Evolutionary conservation across 2,797 vertebrate species (phyloP).

Genomic region (Danio kyathit): DNA sequence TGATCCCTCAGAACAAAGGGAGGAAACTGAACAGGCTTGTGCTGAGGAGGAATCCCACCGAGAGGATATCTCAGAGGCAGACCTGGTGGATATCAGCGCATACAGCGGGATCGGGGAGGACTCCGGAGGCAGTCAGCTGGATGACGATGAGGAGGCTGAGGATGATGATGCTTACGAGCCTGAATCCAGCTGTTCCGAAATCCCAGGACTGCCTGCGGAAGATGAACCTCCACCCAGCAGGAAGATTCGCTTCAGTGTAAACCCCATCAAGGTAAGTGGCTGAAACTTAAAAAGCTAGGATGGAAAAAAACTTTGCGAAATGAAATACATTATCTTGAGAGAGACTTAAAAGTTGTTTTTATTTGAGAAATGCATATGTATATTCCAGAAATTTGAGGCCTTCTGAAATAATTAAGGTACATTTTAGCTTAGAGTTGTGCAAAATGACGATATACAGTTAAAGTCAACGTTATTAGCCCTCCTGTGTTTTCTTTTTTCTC

Average conservation of each 20-base stretch:
- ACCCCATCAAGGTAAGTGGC: conserved; percentile 90
- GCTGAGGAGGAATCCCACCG: conserved; percentile 88
- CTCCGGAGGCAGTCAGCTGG: conserved; percentile 94
- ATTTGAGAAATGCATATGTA: too few species aligned
- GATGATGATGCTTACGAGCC: conserved; percentile 87
- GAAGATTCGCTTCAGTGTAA: conserved; percentile 92
- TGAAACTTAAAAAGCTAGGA: conserved; percentile 17
- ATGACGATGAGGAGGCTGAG: conserved; percentile 87
- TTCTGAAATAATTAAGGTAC: not conserved
- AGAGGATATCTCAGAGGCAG: conserved; percentile 96
- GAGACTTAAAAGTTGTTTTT: not conserved
- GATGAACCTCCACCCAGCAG: conserved; percentile 87
- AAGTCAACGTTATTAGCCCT: too few species aligned
- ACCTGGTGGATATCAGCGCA: conserved; percentile 95
- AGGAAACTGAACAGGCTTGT: conserved; percentile 47
- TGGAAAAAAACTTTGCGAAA: not conserved
- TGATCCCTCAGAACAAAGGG: conserved; percentile 58
- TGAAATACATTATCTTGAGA: not conserved
- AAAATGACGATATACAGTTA: too few species aligned
- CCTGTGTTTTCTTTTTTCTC: too few species aligned
- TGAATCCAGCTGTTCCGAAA: conserved; percentile 90
- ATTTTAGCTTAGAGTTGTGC: too few species aligned
- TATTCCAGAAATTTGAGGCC: not conserved
- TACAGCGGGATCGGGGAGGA: conserved; percentile 96
- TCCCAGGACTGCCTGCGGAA: conserved; percentile 86